phyloP scores from a whole-genome alignment of 2,797 vertebrate species.

The Semaprochilodus insignis region DNA sequence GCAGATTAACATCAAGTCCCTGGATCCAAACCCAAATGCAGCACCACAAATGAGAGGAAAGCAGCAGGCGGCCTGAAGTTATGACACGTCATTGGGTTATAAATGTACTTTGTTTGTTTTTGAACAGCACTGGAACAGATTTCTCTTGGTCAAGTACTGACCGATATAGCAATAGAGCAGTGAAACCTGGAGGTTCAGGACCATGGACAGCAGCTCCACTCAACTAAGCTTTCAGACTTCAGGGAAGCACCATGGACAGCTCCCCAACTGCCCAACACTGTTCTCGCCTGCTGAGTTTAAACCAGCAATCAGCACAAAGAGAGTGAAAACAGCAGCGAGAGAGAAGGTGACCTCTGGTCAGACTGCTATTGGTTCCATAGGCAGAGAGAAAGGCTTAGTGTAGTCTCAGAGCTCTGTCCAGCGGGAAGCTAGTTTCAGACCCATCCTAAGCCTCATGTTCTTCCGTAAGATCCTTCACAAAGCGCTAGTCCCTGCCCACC shows the following conservation, averaged over 20 bases:
- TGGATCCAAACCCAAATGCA: background rate
- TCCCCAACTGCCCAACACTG: background rate
- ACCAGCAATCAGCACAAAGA: background rate
- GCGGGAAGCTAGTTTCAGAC: constrained; percentile 21
- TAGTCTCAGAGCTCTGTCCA: background rate
- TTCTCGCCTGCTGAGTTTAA: background rate
- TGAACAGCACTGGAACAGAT: too few relatives aligned
- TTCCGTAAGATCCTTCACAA: constrained; percentile 41
- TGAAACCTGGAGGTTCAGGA: background rate
- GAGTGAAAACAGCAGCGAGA: background rate
- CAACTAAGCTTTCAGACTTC: too few relatives aligned
- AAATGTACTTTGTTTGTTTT: too few relatives aligned
- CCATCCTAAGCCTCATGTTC: constrained; percentile 29
- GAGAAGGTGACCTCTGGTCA: constrained; percentile 16
- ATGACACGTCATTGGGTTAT: too few relatives aligned
- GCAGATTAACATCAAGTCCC: background rate
- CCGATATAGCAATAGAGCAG: background rate
- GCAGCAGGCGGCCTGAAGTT: background rate
- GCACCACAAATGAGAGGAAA: background rate
- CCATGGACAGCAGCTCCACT: background rate
- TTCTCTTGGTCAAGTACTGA: too few relatives aligned
- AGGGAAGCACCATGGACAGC: background rate
- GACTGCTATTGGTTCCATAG: constrained; percentile 4
- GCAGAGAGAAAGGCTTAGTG: constrained; percentile 8
- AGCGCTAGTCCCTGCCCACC: constrained; percentile 31